phyloP scores from a whole-genome alignment of 1,140 invertebrate genomes.

The Polypedilum vanderplanki region DNA sequence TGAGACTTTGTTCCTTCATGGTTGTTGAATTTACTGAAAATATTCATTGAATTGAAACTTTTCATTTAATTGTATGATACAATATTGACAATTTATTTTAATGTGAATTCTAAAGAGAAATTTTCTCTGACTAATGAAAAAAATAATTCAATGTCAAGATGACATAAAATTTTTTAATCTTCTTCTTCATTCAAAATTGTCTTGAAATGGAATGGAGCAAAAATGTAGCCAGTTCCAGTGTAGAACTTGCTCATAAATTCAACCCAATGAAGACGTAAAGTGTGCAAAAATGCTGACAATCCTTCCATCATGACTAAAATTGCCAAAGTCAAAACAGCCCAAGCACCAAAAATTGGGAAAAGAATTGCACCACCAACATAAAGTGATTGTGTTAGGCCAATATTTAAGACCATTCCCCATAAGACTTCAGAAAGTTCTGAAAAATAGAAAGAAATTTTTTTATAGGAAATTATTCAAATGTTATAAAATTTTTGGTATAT shows the following conservation, averaged over 20 bases:
- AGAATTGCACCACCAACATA: constrained; percentile 56
- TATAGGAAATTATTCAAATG: no score
- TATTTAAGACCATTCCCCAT: constrained; percentile 79
- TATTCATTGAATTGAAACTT: no score
- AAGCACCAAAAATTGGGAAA: constrained; percentile 71
- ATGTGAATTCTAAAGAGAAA: no score
- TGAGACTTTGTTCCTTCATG: no score
- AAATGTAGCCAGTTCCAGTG: constrained; percentile 78
- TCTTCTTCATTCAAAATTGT: constrained; percentile 68
- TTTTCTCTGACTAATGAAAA: no score
- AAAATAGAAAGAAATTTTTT: no score
- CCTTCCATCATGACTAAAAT: constrained; percentile 94
- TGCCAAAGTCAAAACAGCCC: constrained; percentile 75
- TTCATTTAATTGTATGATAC: no score
- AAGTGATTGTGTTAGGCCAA: constrained; percentile 49
- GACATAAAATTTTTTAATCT: constrained; percentile 33
- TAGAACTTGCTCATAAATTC: constrained; percentile 94
- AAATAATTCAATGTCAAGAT: no score
- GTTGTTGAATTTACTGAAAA: no score
- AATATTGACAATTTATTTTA: no score
- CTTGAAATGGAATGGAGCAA: constrained; percentile 93
- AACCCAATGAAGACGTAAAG: constrained; percentile 85
- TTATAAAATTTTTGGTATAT: no score
- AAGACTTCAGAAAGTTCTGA: constrained; percentile 88
- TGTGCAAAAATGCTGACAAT: constrained; percentile 87